Base-by-base conservation (phyloP, 2,888 invertebrate genomes). In the Nasonia oneida region DNA sequence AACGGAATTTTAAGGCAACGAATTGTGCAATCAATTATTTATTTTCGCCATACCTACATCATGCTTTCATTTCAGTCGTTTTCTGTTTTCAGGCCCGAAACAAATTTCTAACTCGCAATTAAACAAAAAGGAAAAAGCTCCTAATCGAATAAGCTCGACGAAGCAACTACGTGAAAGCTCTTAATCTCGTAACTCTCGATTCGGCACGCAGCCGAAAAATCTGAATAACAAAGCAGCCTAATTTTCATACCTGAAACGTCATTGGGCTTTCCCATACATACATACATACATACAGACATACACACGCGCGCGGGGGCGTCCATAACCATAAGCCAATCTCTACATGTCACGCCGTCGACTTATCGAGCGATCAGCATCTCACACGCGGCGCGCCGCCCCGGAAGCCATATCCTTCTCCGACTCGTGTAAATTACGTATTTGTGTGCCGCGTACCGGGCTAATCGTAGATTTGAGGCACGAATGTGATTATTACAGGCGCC, bases 381-480 rank as follows among this genome's bases (percentile, higher is more conserved):
- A 18, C 83, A 81, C 81, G 57, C 77, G 74, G 33, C 42, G 10
- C 57, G 15, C 64, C 77, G 14, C 39, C 42, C 12, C 37, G 75
- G 70, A 83, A 70, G 74, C 50, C 76, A 67, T 80, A 75, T 71
- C 83, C 70, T 50, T 67, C 57, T 23, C 73, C 15, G 37, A 14
- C 78, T 81, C 81, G 79, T 73, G 84, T 85, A 84, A 86, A 87
- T 87, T 87, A 83, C 80, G 82, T 75, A 85, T 85, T 85, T 84
- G 78, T 84, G 81, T 79, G 81, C 76, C 23, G 57, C 39, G 57
- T 33, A 37, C 53, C 42, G 33, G 80, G 88, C 88, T 89, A 90
- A 90, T 90, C 89, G 87, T 83, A 90, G 88, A 90, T 90, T 90
- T 89, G 89, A 89, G 85, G 88, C 90, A 90, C 90, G 90, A 90